Evolutionary conservation across 1,140 invertebrate species (phyloP).

Genomic region (Drosophila prosaltans): DNA sequence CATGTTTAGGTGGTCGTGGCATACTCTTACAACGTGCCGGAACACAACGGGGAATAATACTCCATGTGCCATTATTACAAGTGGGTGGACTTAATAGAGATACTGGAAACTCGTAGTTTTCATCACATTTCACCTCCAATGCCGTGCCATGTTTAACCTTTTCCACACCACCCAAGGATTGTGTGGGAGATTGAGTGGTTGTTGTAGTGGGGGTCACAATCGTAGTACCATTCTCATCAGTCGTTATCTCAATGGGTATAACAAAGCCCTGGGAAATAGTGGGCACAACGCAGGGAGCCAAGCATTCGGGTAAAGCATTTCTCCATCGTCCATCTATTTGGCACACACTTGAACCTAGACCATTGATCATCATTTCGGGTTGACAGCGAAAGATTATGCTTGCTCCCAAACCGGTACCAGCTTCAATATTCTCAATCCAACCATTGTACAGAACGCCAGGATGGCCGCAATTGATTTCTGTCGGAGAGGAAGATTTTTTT

Average conservation of each 20-base stretch:
- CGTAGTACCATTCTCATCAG: conserved; percentile 79
- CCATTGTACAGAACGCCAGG: conserved; percentile 96
- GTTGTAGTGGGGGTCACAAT: conserved; percentile 84
- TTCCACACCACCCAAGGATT: conserved; percentile 84
- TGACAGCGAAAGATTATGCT: conserved; percentile 97
- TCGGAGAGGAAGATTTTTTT: conserved; percentile 61
- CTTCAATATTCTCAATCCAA: conserved; percentile 96
- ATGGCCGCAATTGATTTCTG: conserved; percentile 96
- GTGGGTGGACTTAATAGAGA: conserved; percentile 83
- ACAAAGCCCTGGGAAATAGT: conserved; percentile 93
- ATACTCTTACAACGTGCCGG: conserved; percentile 95
- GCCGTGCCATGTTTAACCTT: conserved; percentile 92
- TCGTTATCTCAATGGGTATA: conserved; percentile 83
- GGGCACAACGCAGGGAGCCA: conserved; percentile 95
- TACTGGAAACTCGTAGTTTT: conserved; percentile 91
- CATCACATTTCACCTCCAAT: conserved; percentile 93
- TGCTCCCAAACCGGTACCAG: conserved; percentile 93
- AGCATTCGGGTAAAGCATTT: conserved; percentile 94
- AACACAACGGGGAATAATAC: conserved; percentile 94
- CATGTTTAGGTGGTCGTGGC: conserved; percentile 93
- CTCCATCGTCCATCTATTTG: conserved; percentile 96
- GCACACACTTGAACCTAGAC: conserved; percentile 94
- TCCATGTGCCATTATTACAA: conserved; percentile 98
- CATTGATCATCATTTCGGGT: conserved; percentile 95
- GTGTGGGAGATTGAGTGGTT: conserved; percentile 83